phyloP scores from a whole-genome alignment of 2,797 vertebrate species.

The Coregonus ussuriensis region DNA sequence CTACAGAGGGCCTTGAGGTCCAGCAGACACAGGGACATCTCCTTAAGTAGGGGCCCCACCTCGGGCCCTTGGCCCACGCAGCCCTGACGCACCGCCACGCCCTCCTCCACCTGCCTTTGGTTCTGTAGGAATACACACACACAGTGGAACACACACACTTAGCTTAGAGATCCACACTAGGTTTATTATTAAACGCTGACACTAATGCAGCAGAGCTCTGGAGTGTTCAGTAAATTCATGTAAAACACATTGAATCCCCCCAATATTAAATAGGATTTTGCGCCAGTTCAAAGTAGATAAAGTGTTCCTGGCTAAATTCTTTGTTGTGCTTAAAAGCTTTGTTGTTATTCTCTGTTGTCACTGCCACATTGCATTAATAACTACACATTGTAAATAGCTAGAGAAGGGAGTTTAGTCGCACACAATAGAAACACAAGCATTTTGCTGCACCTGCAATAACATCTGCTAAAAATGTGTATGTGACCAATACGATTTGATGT shows the following conservation, averaged over 20 bases:
- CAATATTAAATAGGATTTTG: no score
- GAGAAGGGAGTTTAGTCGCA: neutral
- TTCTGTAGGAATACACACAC: conserved; percentile 56
- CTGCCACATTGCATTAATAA: neutral
- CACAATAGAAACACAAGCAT: neutral
- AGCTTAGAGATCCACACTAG: neutral
- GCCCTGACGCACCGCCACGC: conserved; percentile 39
- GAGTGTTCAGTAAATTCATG: neutral
- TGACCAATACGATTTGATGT: no score
- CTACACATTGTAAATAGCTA: neutral
- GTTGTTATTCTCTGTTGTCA: neutral
- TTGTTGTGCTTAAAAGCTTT: neutral
- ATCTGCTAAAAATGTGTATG: no score
- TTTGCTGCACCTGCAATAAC: no score
- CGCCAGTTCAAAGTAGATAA: neutral
- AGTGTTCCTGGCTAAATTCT: neutral
- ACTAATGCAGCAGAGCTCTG: neutral
- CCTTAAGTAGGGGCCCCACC: conserved; percentile 85
- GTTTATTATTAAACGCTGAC: neutral
- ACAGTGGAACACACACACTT: neutral
- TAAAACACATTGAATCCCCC: no score
- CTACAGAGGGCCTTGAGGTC: conserved; percentile 93
- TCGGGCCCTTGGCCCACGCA: conserved; percentile 51
- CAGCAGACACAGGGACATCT: conserved; percentile 92
- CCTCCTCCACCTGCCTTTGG: conserved; percentile 77